Base-by-base conservation (phyloP, 1,140 invertebrate species). In the Drosophila bocqueti region DNA sequence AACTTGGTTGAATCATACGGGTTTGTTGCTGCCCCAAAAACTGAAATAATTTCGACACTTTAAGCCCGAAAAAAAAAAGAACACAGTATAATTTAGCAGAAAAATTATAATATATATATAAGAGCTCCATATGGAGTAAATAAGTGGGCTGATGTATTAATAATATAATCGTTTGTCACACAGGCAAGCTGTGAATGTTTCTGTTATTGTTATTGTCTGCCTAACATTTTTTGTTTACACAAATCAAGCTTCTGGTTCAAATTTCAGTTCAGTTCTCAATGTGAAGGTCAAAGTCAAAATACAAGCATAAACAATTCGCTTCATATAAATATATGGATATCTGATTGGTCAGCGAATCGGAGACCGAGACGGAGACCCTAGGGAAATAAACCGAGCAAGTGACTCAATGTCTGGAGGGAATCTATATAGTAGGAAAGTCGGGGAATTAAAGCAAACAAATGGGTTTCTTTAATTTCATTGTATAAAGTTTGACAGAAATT, bases 231-330 rank as follows among this genome's bases (percentile, higher is more conserved):
- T 86, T 83, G 83, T 73, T 87, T 76, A 87, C 73, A 55, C 68
- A 74, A 73, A 50, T 74, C 68, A 42, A 71, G 71, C 45, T 61
- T 73, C 76, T 83, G 73, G 76, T 71, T 89, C 76, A 71, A 84
- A 81, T 84, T 89, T 89, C 77, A 55, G 54, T 66, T 84, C 79
- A 55, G 58, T 59, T 84, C 79, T 84, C 83, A 74, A 82, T 89
- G 84, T 87, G 81, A 87, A 87, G 85, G 83, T 87, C 83, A 84
- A 89, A 68, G 79, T 73, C 79, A 71, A 72, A 73, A 67, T 47
- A 50, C 58, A 64, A 71, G 45, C 31, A 55, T 26, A 58, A 45
- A 49, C 46, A 66, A 38, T 49, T 26, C 29, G 26, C 54, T 47
- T 67, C 21, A 24, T 61, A 61, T 34, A 47, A 42, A 60, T 26